Base-by-base conservation (phyloP, 92 coral and sea anemone genomes). In the Parazoanthus atlanticus region DNA sequence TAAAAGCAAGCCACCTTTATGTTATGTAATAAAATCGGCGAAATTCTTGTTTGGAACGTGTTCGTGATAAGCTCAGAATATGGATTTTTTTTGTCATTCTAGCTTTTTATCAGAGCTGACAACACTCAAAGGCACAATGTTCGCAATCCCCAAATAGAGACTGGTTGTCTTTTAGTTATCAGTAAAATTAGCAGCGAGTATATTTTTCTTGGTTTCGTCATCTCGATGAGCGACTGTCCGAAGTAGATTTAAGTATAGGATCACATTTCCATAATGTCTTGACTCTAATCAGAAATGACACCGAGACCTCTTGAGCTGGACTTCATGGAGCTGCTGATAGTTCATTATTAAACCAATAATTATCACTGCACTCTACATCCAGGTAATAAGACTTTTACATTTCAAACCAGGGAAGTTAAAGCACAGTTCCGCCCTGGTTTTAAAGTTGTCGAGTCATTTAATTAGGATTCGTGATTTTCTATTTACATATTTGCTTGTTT, bases 381-480 rank as follows among this genome's bases (percentile, higher is more conserved):
- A 71, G 31, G 34, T 23, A 8, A 25, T 23, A 73, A 38, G 23
- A 73, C 40, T 32, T 30, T 13, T 30, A 32, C 15, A n/a, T 67
- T 29, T 67, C 29, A 67, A 25, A 25, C 26, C 21, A 73, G 21
- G 38, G 23, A 30, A 31, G 77, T 8, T 43, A 26, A 38, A 12
- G 64, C 54, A 23, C 36, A 84, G 25, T 17, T 46, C 43, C 15
- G 23, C 6, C 54, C 15, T 54, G 65, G 29, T 72, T 47, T 58
- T 81, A 66, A n/a, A 29, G 86, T 40, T 36, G 30, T 46, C 41
- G 28, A 40, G n/a, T 26, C 66, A 30, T 70, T 84, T 84, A 71
- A 84, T 69, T 71, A 70, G 87, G 29, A 84, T 46, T 69, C 78
- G 49, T 67, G 87, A 28, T 69, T 61, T 54, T 65, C 67, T 84